Conservation (phyloP, 2,888 invertebrate species). For the Aphelenchoides bicaudatus region DNA sequence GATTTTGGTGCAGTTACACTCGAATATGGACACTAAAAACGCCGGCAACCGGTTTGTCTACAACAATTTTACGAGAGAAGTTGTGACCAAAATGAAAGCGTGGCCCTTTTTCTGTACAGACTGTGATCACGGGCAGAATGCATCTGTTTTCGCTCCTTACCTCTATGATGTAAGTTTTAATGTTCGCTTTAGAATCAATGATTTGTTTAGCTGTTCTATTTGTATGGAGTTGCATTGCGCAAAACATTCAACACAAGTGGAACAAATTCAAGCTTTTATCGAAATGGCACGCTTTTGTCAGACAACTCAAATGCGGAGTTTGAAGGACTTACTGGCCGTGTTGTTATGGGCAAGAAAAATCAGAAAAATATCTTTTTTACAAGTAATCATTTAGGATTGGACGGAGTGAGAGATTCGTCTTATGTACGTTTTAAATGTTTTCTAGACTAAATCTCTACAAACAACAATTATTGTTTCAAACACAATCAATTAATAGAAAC, state of each 20-base stretch:
- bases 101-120: conserved; percentile 39
- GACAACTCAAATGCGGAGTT: conserved; percentile 23
- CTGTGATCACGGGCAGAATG: conserved; percentile 26
- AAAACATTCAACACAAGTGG: conserved; percentile 20
- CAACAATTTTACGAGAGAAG: conserved; percentile 20
- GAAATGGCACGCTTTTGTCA: conserved; percentile 31
- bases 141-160: conserved; percentile 35
- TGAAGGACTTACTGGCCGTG: conserved; percentile 33
- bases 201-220: too few species aligned
- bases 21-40: neutral
- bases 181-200: too few species aligned
- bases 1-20: conserved; percentile 11
- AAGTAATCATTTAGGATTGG: too few species aligned
- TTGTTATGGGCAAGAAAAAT: conserved; percentile 26
- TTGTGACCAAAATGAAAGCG: conserved; percentile 20
- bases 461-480: too few species aligned
- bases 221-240: conserved; percentile 41
- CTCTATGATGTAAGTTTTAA: too few species aligned
- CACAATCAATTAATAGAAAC: too few species aligned
- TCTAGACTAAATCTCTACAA: too few species aligned
- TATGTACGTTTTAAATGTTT: too few species aligned
- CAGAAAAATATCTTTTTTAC: too few species aligned
- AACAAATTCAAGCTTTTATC: conserved; percentile 5
- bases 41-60: neutral
- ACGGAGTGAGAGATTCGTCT: conserved; percentile 33